Evolutionary conservation across 53 echinoderm and acorn worm species (phyloP), one percentile per base, ranked within the genome.

Genomic region (Actinopyga echinites): DNA sequence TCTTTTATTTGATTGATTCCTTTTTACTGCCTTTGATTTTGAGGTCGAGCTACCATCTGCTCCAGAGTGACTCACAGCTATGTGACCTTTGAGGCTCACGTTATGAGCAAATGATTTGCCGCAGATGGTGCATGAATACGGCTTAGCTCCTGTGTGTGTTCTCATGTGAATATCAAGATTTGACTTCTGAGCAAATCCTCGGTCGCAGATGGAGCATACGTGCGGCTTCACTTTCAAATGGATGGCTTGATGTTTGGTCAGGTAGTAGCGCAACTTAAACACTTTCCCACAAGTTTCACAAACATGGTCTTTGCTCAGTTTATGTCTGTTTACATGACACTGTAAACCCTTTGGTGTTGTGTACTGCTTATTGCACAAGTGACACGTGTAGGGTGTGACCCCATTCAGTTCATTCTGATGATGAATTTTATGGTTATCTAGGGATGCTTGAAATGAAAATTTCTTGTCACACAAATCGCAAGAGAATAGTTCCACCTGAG

Each of bases 161-260:
- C 91, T 73, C 91, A 91, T 91, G 53, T 91, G 91, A 82, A 91
- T 91, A 24, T 85, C 85, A 81, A 91, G 83, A 65, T 91, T 91
- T 30, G 91, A 91, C 73, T 91, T 88, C 91, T 91, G 91, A 8
- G 91, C 84, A 44, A 91, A 91, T 15, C 91, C 86, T 24, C 88
- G 87, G 21, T 87, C 85, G 43, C 91, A 91, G 56, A 84, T 82
- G 15, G 28, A 64, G 60, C 91, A 91, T 23, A 85, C 71, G 64
- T 84, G 88, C 0, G 91, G 91, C 62, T 91, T 91, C 57, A 87
- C 88, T 58, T 91, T 87, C 34, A 81, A 64, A 32, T 91, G 91
- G 35, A 85, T 91, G 23, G 87, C 87, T 62, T 91, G 87, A 81
- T 91, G 91, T 29, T 87, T 87, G 53, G 87, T 87, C 56, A 91